Conservation (phyloP, 1,140 invertebrate genomes). For the Saccostrea glomerata region DNA sequence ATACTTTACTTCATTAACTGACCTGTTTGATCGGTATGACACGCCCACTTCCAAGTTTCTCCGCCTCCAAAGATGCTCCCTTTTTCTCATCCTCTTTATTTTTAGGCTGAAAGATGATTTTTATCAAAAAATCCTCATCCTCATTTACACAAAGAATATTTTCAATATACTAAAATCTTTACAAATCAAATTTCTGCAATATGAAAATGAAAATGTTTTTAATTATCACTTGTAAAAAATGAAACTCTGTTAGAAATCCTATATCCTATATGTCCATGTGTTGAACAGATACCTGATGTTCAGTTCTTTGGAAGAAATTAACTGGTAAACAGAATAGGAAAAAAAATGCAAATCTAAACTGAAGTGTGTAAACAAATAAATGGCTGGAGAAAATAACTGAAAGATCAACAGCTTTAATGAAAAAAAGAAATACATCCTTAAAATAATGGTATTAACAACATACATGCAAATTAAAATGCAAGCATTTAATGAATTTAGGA, state of each 20-base stretch:
- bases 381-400: not conserved
- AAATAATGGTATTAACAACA: conserved; percentile 21
- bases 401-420: not conserved
- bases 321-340: not conserved
- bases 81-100: conserved; percentile 86
- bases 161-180: not conserved
- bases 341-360: not conserved
- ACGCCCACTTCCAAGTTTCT: conserved; percentile 90
- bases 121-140: conserved; percentile 22
- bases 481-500: not conserved
- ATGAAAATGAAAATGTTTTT: too few relatives aligned
- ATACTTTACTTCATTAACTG: not conserved
- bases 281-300: too few relatives aligned
- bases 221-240: too few relatives aligned
- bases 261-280: too few relatives aligned
- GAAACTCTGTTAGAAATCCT: too few relatives aligned
- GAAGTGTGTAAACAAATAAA: not conserved
- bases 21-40: conserved; percentile 96
- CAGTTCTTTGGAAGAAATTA: too few relatives aligned
- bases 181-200: too few relatives aligned
- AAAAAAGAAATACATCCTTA: not conserved
- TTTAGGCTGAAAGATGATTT: conserved; percentile 84
- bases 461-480: conserved; percentile 12
- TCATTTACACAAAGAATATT: not conserved
- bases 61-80: conserved; percentile 82